Conservation (phyloP, 2,797 vertebrate genomes). For the Ptychobarbus kaznakovi region DNA sequence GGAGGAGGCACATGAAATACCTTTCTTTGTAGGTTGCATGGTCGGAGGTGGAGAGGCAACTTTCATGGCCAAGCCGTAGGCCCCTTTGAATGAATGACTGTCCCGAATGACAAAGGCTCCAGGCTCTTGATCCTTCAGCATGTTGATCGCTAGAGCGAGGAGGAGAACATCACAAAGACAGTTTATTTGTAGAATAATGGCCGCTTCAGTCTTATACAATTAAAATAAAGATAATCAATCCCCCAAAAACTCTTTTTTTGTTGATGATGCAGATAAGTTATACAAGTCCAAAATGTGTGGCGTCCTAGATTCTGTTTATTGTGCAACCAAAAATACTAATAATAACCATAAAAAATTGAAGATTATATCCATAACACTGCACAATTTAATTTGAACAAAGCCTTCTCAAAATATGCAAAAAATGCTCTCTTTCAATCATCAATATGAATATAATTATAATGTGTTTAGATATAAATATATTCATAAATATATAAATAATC, state of each 20-base stretch:
- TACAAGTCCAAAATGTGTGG: neutral
- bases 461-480: neutral
- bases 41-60: constrained; percentile 93
- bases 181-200: neutral
- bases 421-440: neutral
- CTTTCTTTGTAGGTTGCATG: constrained; percentile 93
- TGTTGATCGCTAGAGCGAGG: constrained; percentile 82
- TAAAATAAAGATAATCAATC: neutral
- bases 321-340: neutral
- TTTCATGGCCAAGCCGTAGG: constrained; percentile 97
- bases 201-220: neutral
- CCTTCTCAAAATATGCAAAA: neutral
- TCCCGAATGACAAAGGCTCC: constrained; percentile 98
- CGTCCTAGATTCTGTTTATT: neutral
- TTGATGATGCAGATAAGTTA: too few species aligned
- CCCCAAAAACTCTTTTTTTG: neutral
- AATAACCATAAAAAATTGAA: neutral
- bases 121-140: constrained; percentile 91
- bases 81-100: constrained; percentile 97
- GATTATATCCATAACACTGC: neutral
- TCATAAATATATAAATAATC: neutral
- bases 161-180: neutral
- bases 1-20: constrained; percentile 69
- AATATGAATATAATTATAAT: neutral
- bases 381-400: neutral